Base-by-base conservation (phyloP, 2,113 vertebrate genomes). In the Eubucco bourcierii region DNA sequence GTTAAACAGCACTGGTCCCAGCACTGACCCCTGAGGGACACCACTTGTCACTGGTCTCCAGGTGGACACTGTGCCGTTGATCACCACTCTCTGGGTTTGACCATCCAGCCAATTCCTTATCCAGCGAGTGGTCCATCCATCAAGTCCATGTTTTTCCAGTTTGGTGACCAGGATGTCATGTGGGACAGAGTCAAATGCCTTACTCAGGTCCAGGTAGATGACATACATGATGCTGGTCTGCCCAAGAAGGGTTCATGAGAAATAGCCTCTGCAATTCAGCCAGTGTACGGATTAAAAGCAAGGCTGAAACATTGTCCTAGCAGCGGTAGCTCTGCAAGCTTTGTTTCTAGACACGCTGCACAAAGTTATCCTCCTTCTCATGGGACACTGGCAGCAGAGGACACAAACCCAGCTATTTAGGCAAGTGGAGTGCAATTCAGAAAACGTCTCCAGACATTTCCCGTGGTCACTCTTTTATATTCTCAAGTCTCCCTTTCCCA, bases 221-320 rank as follows among this genome's bases (percentile, higher is more conserved):
- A 39, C 5, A 63, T 4, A 44, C 13, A 4, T 0, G 39, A 60
- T 71, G 52, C n/a, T 59, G 63, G 6, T 28, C 64, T 93, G n/a
- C 24, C 29, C 82, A 44, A 29, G 7, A 75, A 70, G 10, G 34
- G 33, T 16, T 53, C 10, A 50, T 5, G 9, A 87, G 56, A 41
- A 87, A 79, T 1, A 28, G 58, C 56, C 47, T 15, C 71, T 23
- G 46, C 58, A 65, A 27, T 70, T 53, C 58, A 58, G 33, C 11
- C 70, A 37, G 72, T 0, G 3, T 17, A 7, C 19, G 3, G 2
- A 29, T 33, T 41, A 47, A 68, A 77, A 82, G 31, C 0, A 3
- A 67, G 56, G 56, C 0, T 68, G 66, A 68, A 64, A 82, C 6
- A 15, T 4, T 0, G 2, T 24, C 41, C 72, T 52, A 0, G 0